Conservation (phyloP, 1,140 invertebrate species). For the Drosophila prosaltans region DNA sequence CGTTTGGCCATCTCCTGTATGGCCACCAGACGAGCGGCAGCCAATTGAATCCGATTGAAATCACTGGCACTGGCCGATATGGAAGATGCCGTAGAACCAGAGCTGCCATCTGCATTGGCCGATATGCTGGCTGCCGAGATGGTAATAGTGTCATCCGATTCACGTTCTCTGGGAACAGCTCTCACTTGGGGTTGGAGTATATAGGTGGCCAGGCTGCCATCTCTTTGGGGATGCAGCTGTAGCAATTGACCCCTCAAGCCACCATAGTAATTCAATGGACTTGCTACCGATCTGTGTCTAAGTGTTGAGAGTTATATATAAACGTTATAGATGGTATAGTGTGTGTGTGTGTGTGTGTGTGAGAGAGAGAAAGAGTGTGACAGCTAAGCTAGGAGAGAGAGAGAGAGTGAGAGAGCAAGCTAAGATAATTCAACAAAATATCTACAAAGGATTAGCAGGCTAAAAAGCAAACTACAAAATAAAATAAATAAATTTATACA, state of each 20-base stretch:
- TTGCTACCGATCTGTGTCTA: constrained; percentile 67
- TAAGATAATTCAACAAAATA: constrained; percentile 20
- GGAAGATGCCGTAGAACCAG: constrained; percentile 31
- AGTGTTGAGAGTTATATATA: constrained; percentile 60
- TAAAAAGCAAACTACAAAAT: constrained; percentile 21
- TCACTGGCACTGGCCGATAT: constrained; percentile 71
- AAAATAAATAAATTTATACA: constrained; percentile 10
- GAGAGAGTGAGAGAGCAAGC: constrained; percentile 34
- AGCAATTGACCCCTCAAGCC: constrained; percentile 85
- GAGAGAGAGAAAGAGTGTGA: constrained; percentile 18
- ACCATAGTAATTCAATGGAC: constrained; percentile 85
- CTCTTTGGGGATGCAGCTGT: constrained; percentile 59
- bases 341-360: constrained; percentile 42
- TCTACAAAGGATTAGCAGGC: constrained; percentile 55
- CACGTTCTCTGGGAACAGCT: constrained; percentile 29
- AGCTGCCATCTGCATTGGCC: constrained; percentile 71
- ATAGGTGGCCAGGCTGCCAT: constrained; percentile 52
- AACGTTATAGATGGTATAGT: constrained; percentile 38
- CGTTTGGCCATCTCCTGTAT: constrained; percentile 84
- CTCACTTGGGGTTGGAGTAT: constrained; percentile 52
- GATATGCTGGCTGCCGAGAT: constrained; percentile 64
- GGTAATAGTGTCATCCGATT: constrained; percentile 65
- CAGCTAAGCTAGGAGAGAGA: constrained; percentile 23
- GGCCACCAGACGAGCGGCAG: constrained; percentile 83
- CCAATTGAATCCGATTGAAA: constrained; percentile 83